Base-by-base conservation (phyloP, 2,113 vertebrate genomes). In the Rana temporaria region DNA sequence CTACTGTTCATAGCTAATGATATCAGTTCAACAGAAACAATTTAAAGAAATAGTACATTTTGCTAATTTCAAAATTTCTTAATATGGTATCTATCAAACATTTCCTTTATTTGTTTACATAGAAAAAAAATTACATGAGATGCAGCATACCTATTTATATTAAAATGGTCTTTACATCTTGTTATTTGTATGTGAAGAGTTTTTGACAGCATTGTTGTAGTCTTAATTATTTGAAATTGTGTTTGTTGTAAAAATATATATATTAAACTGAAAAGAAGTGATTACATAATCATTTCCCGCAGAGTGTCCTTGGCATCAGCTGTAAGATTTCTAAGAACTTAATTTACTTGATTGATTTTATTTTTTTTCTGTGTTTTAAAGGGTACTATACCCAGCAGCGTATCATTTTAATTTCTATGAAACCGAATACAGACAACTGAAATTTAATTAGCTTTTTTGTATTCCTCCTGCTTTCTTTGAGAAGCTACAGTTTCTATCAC, bases 261-360 rank as follows among this genome's bases (percentile, higher is more conserved):
- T 82, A 85, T 72, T 74, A 85, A 68, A 71, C 52, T 62, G 64
- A 85, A 82, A 30, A 72, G 60, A 80, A 85, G 79, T 86, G 78
- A 86, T 88, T 86, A 79, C 77, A 84, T 77, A 89, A 86, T 80
- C 71, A 85, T 86, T 84, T 82, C 77, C 75, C 56, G 20, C 34
- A 32, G 84, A 68, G 79, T 79, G 84, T 87, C 73, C 72, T 90
- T 88, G 84, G 86, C 86, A 86, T 86, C 34, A 2, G 67, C 65
- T 81, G 14, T 84, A 85, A 86, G 84, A 87, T 85, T 89, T 79
- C 60, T 79, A 85, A 90, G 86, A 84, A 85, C 79, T 85, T 86
- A 84, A 89, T 89, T 89, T 89, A 86, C 85, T 88, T 87, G 86
- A 86, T 85, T 86, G 86, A 87, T 88, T 85, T 75, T 85, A 86